Conservation (phyloP, 2,797 vertebrate genomes). For the Paramormyrops hopkinsi region DNA sequence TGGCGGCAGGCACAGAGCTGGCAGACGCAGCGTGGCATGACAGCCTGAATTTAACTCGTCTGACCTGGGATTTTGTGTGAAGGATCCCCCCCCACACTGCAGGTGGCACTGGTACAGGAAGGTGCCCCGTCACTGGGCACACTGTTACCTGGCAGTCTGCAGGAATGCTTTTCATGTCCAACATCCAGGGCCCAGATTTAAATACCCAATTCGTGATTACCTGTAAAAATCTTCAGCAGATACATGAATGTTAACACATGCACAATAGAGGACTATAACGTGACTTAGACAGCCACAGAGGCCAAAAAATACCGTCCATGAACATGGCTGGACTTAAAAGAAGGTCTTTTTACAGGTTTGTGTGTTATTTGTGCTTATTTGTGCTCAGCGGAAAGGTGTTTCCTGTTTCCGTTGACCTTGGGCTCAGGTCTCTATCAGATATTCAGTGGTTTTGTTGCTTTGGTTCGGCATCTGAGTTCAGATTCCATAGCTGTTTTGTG, state of each 20-base stretch:
- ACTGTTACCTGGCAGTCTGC: not conserved
- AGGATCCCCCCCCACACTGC: not conserved
- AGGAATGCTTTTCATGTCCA: not conserved
- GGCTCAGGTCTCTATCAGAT: not conserved
- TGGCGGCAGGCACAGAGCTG: not conserved
- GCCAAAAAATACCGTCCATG: slow-evolving; percentile 39
- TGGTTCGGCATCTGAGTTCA: not conserved
- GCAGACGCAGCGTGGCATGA: not conserved
- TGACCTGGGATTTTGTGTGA: slow-evolving; percentile 26
- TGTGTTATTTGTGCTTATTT: not conserved
- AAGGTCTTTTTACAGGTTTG: not conserved
- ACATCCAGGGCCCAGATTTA: not conserved
- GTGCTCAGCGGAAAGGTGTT: not conserved
- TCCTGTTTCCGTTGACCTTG: not conserved
- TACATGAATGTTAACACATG: not conserved
- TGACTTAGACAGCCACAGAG: slow-evolving; percentile 27
- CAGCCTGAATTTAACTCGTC: not conserved
- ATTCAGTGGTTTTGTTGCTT: not conserved
- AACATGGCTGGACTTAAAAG: not conserved
- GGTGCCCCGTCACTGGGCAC: not conserved
- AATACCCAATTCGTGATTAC: not conserved
- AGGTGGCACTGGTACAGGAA: not conserved
- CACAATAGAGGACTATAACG: not conserved
- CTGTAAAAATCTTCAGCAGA: not conserved
- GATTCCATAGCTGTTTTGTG: not conserved